These are phyloP conservation scores for Tachysurus fulvidraco DNA, from an alignment of 2,113 vertebrate genomes.

Conservation along the genomic window DNA sequence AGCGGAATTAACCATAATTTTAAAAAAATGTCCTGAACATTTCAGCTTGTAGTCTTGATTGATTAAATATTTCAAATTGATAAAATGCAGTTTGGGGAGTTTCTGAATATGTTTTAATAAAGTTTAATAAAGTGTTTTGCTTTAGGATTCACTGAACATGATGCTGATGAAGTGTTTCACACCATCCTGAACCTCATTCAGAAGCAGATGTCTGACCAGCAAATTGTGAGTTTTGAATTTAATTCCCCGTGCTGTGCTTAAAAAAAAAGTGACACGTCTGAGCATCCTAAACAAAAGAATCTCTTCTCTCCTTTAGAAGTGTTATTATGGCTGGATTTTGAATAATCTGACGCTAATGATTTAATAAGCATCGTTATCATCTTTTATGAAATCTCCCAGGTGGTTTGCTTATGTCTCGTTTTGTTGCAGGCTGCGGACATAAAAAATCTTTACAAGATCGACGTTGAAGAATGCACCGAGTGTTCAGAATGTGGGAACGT, in stretches of 20 bases:
- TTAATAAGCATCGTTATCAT: neutral
- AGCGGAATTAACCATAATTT: neutral
- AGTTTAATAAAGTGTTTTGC: conserved; percentile 6
- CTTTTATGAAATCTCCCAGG: neutral
- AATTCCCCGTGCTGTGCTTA: neutral
- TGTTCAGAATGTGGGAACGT: conserved; percentile 59
- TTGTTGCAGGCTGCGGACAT: conserved; percentile 64
- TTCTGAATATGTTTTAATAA: neutral
- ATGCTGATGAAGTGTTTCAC: conserved; percentile 74
- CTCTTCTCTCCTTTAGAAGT: neutral
- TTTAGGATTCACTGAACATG: conserved; percentile 65
- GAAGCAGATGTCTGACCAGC: conserved; percentile 63
- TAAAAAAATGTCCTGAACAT: neutral
- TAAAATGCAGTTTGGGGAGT: neutral
- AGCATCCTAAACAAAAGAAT: neutral
- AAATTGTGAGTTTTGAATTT: conserved; percentile 57
- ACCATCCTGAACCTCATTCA: conserved; percentile 64
- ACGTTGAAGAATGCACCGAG: conserved; percentile 53
- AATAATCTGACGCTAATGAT: neutral
- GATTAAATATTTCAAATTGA: neutral
- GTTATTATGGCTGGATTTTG: neutral
- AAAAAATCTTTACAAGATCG: conserved; percentile 66
- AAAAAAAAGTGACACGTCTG: neutral
- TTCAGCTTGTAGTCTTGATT: neutral
- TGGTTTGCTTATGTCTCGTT: neutral